phyloP scores from a whole-genome alignment of 2,888 invertebrate species.

The Orgyia antiqua region DNA sequence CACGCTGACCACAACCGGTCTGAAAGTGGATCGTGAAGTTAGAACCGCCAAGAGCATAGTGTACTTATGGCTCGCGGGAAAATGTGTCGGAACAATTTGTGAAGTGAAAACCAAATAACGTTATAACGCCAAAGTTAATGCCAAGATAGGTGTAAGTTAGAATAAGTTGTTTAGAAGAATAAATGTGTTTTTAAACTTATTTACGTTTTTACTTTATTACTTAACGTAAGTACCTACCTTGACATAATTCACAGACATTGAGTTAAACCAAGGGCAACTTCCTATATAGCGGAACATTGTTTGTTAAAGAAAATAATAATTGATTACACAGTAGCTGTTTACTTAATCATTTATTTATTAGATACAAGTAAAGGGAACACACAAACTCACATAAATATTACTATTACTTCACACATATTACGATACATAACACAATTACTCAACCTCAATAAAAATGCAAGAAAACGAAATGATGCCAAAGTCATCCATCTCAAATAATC shows the following conservation, averaged over 20 bases:
- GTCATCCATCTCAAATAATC: no score
- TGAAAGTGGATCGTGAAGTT: constrained; percentile 31
- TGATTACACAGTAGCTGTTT: background rate
- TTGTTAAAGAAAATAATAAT: background rate
- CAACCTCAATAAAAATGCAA: no score
- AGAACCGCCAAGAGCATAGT: constrained; percentile 25
- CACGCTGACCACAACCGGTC: constrained; percentile 24
- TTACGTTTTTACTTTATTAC: constrained; percentile 24
- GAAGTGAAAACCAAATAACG: constrained; percentile 48
- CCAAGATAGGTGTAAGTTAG: constrained; percentile 40
- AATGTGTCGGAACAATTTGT: constrained; percentile 35
- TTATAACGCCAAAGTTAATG: constrained; percentile 32
- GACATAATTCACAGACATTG: constrained; percentile 19
- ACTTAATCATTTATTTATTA: no score
- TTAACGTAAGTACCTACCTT: constrained; percentile 26
- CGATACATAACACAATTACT: no score
- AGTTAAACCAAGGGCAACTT: constrained; percentile 20
- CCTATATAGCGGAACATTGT: constrained; percentile 9
- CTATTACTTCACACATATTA: no score
- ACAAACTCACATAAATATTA: no score
- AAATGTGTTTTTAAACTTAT: constrained; percentile 25
- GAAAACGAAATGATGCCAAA: no score
- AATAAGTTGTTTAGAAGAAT: constrained; percentile 29
- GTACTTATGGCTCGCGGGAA: constrained; percentile 14
- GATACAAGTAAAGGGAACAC: no score